Percentiles rank a stretch among this genome's conserved stretches.
Conservation (phyloP, 2,797 vertebrate genomes). For the Astyanax mexicanus region DNA sequence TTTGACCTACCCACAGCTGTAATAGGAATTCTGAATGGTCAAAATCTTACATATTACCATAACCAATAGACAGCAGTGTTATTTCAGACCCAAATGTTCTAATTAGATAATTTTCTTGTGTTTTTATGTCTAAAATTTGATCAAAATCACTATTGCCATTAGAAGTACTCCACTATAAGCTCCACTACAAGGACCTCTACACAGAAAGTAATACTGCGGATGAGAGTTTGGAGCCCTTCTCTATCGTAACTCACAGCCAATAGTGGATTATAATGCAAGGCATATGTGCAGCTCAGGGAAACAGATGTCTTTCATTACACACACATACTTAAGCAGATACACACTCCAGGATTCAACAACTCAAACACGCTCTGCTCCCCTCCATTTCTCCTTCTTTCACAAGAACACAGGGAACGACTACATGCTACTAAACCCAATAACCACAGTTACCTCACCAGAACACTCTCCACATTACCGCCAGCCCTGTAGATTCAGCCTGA, state of each 20-base stretch:
- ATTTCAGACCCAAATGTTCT: too few relatives aligned
- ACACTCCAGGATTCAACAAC: conserved; percentile 16
- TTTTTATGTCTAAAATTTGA: too few relatives aligned
- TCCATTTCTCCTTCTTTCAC: background rate
- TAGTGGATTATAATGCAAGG: conserved; percentile 36
- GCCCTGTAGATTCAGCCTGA: background rate
- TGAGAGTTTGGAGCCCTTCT: conserved; percentile 45
- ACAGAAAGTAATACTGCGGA: conserved; percentile 30
- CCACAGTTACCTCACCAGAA: too few relatives aligned
- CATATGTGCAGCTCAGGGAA: conserved; percentile 41
- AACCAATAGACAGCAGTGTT: too few relatives aligned
- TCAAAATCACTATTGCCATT: too few relatives aligned
- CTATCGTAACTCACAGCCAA: conserved; percentile 34
- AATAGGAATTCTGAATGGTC: too few relatives aligned
- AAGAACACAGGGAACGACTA: conserved; percentile 4
- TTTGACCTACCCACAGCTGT: too few relatives aligned
- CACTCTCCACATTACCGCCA: too few relatives aligned
- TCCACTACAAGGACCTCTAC: conserved; percentile 16
- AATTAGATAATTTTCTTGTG: too few relatives aligned
- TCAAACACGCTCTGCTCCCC: background rate
- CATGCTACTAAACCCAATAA: too few relatives aligned
- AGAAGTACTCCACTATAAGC: too few relatives aligned
- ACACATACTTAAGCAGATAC: conserved; percentile 48
- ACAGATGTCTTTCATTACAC: conserved; percentile 38
- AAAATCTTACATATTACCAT: too few relatives aligned